Evolutionary conservation across 2,888 invertebrate species (phyloP), one percentile per base, ranked within the genome.

Genomic region (Hydroisotoma schaefferi): DNA sequence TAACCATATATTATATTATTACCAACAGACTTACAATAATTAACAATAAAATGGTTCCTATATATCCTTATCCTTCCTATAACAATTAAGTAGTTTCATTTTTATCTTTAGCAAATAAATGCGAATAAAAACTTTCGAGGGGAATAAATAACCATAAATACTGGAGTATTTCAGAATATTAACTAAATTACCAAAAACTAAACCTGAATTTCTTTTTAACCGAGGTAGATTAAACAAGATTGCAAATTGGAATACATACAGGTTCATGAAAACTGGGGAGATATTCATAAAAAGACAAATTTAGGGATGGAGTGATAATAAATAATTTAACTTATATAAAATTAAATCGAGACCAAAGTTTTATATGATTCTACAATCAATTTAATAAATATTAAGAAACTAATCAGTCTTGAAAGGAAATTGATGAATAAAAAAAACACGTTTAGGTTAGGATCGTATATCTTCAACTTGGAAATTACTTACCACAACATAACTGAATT

Each of bases 331-430:
- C n/a, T n/a, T n/a, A n/a, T n/a, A n/a, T n/a, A n/a, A n/a, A n/a
- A n/a, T n/a, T n/a, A n/a, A 40, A 40, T 40, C 40, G 40, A 40
- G 40, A 40, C 40, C 40, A 40, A 40, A 40, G 40, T 40, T 40
- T 40, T n/a, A n/a, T n/a, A 8, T 40, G 20, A 40, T 18, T 40
- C n/a, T 40, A n/a, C n/a, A n/a, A n/a, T n/a, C n/a, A n/a, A n/a
- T n/a, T n/a, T n/a, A n/a, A n/a, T n/a, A n/a, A n/a, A 15, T 33
- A 10, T 40, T 5, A 27, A 48, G 37, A 53, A 53, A 53, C 53
- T 53, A 53, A 53, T 53, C 53, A 53, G 53, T 53, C 53, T 53
- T 53, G 53, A 40, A 40, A 5, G 37, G 43, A 40, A 53, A 40
- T 49, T n/a, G 5, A 28, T 10, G 18, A 27, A n/a, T 10, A n/a